Evolutionary conservation across 2,888 invertebrate species (phyloP).

Genomic region (Tetropium fuscum): DNA sequence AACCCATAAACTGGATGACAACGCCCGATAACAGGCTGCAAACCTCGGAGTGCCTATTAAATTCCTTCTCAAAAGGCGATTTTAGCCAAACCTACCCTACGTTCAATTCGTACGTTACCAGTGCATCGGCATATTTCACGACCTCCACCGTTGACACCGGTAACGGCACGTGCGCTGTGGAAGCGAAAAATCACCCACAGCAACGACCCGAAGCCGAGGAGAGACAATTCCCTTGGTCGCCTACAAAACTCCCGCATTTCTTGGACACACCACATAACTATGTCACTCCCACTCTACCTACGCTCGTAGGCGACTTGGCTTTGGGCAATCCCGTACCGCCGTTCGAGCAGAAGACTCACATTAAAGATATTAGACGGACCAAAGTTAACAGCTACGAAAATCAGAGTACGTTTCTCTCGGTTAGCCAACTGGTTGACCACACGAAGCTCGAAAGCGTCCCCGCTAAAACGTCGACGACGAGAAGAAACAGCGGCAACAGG

Average conservation of each 20-base stretch:
- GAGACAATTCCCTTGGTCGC: constrained; percentile 71
- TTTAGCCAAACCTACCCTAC: constrained; percentile 52
- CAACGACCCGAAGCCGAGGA: constrained; percentile 60
- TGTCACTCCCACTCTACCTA: constrained; percentile 70
- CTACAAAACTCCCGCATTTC: constrained; percentile 67
- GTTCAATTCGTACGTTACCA: constrained; percentile 49
- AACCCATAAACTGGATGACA: constrained; percentile 75
- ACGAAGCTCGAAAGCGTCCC: constrained; percentile 60
- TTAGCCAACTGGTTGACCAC: constrained; percentile 74
- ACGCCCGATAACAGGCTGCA: constrained; percentile 66
- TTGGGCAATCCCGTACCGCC: constrained; percentile 57
- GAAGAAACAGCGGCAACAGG: constrained; percentile 57
- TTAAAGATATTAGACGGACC: constrained; percentile 31
- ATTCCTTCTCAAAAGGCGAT: constrained; percentile 64
- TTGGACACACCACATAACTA: constrained; percentile 63
- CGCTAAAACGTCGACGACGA: constrained; percentile 51
- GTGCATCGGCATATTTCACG: constrained; percentile 53
- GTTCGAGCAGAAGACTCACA: constrained; percentile 58
- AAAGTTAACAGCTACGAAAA: constrained; percentile 53
- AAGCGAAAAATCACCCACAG: constrained; percentile 50
- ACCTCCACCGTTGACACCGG: constrained; percentile 48
- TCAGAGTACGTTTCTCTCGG: constrained; percentile 70
- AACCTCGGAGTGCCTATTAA: constrained; percentile 65
- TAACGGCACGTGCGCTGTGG: constrained; percentile 44
- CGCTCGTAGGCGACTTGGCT: constrained; percentile 73